A percentile compares a stretch with the other conserved stretches of the same genome.
Conservation (phyloP, 2,888 invertebrate species). For the Cremastobaeus sp. region DNA sequence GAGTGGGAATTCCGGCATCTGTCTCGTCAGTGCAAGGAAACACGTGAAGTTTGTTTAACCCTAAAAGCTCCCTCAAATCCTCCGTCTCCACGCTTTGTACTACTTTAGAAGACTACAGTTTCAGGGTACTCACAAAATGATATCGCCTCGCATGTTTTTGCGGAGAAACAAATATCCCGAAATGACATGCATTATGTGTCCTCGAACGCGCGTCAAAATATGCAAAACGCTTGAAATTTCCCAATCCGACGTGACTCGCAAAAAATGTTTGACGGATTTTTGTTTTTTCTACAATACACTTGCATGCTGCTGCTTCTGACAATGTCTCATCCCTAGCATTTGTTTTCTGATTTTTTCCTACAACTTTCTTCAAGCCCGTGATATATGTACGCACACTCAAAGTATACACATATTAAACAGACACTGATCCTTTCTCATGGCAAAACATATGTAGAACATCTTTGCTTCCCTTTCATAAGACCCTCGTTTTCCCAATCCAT, state of each 20-base stretch:
- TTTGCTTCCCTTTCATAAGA: too few relatives aligned
- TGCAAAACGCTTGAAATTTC: neutral
- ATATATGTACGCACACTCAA: too few relatives aligned
- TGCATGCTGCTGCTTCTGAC: too few relatives aligned
- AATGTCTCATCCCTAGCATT: too few relatives aligned
- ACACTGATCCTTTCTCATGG: too few relatives aligned
- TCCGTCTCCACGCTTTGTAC: slow-evolving; percentile 47
- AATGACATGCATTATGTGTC: slow-evolving; percentile 40
- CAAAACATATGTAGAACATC: too few relatives aligned
- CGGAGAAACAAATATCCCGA: slow-evolving; percentile 46
- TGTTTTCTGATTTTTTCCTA: too few relatives aligned
- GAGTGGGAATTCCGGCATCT: slow-evolving; percentile 68
- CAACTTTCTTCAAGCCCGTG: too few relatives aligned
- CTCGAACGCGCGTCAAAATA: slow-evolving; percentile 17
- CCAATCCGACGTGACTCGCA: too few relatives aligned
- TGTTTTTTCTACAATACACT: neutral
- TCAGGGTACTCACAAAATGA: slow-evolving; percentile 41
- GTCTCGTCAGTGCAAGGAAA: slow-evolving; percentile 62
- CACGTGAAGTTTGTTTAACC: slow-evolving; percentile 69
- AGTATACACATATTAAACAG: too few relatives aligned
- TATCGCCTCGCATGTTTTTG: slow-evolving; percentile 37
- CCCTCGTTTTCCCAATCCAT: too few relatives aligned
- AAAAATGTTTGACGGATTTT: too few relatives aligned
- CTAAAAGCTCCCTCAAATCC: slow-evolving; percentile 64
- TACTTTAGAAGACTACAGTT: slow-evolving; percentile 41